These are phyloP conservation scores for Drosophila pseudoananassae DNA, from an alignment of 1,140 invertebrate genomes.

Conservation along the genomic window DNA sequence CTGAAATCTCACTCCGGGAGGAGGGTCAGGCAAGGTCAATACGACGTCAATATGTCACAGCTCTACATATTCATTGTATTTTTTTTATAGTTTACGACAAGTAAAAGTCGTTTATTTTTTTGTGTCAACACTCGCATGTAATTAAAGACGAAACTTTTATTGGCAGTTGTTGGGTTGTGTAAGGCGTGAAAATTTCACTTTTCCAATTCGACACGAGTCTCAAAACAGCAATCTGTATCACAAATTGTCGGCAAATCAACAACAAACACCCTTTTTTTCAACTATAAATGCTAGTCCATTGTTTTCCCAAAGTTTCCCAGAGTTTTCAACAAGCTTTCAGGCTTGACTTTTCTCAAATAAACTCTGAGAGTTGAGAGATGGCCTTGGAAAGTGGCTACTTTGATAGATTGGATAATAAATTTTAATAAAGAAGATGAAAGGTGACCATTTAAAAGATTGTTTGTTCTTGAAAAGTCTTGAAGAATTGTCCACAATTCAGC, in stretches of 20 bases:
- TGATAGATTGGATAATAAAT: neutral
- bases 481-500: too few relatives aligned
- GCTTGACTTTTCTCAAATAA: constrained; percentile 18
- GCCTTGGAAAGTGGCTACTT: constrained; percentile 10
- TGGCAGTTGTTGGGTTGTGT: constrained; percentile 4
- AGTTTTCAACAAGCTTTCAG: constrained; percentile 22
- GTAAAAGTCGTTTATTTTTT: constrained; percentile 22
- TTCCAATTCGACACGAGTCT: constrained; percentile 23
- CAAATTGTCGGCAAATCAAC: constrained; percentile 9
- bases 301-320: constrained; percentile 16
- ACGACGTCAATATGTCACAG: constrained; percentile 27
- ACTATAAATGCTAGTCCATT: constrained; percentile 22
- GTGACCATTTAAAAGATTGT: too few relatives aligned
- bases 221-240: constrained; percentile 14
- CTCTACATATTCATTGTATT: constrained; percentile 31
- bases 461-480: neutral
- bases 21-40: constrained; percentile 47
- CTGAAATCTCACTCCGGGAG: neutral
- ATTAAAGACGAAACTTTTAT: constrained; percentile 17
- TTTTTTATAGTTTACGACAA: constrained; percentile 9
- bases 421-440: neutral
- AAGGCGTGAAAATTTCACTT: constrained; percentile 44
- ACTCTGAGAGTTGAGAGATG: constrained; percentile 8
- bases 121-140: constrained; percentile 18
- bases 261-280: constrained; percentile 20